Base-by-base conservation (phyloP, 2,797 vertebrate species). In the Serranus cabrilla region DNA sequence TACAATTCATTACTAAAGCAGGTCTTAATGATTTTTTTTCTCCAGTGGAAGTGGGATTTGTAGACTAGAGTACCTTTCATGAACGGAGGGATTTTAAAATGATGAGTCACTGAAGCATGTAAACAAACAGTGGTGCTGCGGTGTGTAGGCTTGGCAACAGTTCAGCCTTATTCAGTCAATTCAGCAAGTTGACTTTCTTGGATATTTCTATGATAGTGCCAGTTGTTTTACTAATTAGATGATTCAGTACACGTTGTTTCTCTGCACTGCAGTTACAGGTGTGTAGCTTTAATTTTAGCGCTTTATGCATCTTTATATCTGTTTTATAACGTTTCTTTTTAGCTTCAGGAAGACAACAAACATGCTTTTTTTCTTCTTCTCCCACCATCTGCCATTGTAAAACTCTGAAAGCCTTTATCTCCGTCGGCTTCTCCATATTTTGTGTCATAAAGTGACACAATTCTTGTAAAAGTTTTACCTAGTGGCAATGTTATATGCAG, bases 61-160 rank as follows among this genome's bases (percentile, higher is more conserved):
- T 42, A 46, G 54, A 12, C 27, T n/a, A 25, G 34, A n/a, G 13
- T 49, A 23, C 3, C 18, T 71, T 55, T 64, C 11, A 54, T 69
- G 54, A 72, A 60, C 60, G 45, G 46, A 46, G 58, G 74, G 66
- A 46, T 81, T 82, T 81, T 57, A 18, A 67, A 65, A 55, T 6
- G 59, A 73, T 63, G 75, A 70, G 1, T 81, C 76, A 51, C 54
- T 43, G 34, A 59, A 57, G 57, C 52, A 80, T 11, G 18, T 11
- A 55, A 16, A 54, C 37, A 64, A 37, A 55, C 31, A 21, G 12
- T 17, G 66, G 66, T 25, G 37, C 49, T 56, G 55, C 21, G 37
- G 43, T 56, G 55, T 63, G 20, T 34, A 40, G 40, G 49, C 54
- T 57, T 72, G 55, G 58, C 42, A 51, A 67, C 56, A 34, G 0